A percentile compares a stretch with the other conserved stretches of the same genome.
Conservation (phyloP, 1,140 invertebrate genomes). For the Holotrichia oblita region DNA sequence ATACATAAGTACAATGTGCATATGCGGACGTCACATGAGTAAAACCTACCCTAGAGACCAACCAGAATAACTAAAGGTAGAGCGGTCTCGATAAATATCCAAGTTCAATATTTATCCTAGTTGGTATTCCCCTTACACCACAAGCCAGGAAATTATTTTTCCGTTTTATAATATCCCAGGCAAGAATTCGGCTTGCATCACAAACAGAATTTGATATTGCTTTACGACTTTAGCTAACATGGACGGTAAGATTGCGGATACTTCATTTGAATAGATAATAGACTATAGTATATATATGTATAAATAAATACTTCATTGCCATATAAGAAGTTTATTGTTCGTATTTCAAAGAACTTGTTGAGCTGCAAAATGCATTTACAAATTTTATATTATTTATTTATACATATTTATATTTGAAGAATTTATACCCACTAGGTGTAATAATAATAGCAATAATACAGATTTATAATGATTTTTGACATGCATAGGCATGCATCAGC, state of each 20-base stretch:
- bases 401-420: not conserved
- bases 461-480: no score
- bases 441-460: no score
- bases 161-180: slow-evolving; percentile 57
- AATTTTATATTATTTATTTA: not conserved
- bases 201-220: slow-evolving; percentile 50
- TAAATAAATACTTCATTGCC: slow-evolving; percentile 1
- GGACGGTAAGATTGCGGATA: not conserved
- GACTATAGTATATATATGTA: slow-evolving; percentile 2
- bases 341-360: not conserved
- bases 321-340: not conserved
- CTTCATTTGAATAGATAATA: slow-evolving; percentile 21
- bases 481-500: no score
- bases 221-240: not conserved
- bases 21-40: not conserved
- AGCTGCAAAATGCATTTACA: not conserved
- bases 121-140: slow-evolving; percentile 56
- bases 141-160: slow-evolving; percentile 59
- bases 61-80: slow-evolving; percentile 39
- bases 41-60: not conserved
- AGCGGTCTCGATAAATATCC: slow-evolving; percentile 49
- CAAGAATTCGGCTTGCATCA: slow-evolving; percentile 53
- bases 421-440: no score
- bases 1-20: no score
- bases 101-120: slow-evolving; percentile 52